A percentile compares a stretch with the other conserved stretches of the same genome.
Conservation (phyloP, 2,113 vertebrate species). For the Cichladusa arquata region DNA sequence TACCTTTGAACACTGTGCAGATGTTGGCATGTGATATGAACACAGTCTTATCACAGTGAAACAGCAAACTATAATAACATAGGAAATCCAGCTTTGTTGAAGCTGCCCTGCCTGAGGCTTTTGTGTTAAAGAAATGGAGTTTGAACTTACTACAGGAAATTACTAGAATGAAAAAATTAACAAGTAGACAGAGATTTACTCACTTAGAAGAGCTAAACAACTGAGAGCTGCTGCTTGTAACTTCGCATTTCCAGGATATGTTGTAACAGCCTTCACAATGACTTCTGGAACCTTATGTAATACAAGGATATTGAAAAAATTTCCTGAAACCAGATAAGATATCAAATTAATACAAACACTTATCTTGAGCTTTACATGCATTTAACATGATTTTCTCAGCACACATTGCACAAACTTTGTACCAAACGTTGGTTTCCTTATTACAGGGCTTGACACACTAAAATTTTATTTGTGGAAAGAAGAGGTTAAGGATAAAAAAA, state of each 20-base stretch:
- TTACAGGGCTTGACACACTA: background rate
- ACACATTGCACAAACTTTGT: background rate
- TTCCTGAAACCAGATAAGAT: slow-evolving; percentile 76
- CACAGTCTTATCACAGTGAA: background rate
- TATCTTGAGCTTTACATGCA: background rate
- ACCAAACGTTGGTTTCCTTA: background rate
- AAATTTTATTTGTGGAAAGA: background rate
- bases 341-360: background rate
- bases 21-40: background rate
- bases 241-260: slow-evolving; percentile 77
- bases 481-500: background rate
- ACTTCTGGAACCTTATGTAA: slow-evolving; percentile 86
- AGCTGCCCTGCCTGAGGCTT: background rate
- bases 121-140: background rate
- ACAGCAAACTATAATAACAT: background rate
- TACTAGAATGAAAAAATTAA: background rate
- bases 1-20: background rate
- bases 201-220: slow-evolving; percentile 90
- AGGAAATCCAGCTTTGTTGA: background rate
- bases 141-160: background rate
- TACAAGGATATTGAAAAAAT: slow-evolving; percentile 92
- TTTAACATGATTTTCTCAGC: background rate
- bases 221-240: slow-evolving; percentile 85
- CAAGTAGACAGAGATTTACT: slow-evolving; percentile 58
- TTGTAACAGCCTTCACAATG: slow-evolving; percentile 79